A percentile compares a stretch with the other conserved stretches of the same genome.
These are phyloP conservation scores for Eristalis intricaria DNA, from an alignment of 2,888 invertebrate species.

Conservation along the genomic window DNA sequence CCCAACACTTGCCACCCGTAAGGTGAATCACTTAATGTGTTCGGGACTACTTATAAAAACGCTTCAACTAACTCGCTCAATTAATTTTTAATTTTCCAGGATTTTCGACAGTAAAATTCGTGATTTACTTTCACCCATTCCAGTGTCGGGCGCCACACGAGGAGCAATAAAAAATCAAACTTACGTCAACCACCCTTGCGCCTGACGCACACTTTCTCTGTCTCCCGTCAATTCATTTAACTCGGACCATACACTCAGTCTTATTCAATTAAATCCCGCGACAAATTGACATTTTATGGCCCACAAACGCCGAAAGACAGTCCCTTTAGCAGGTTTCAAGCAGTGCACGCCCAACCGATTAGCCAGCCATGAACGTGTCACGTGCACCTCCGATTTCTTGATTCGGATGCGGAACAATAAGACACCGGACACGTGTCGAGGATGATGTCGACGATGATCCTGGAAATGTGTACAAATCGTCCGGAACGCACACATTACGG, in stretches of 20 bases:
- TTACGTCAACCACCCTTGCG: conserved; percentile 15
- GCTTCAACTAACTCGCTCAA: conserved; percentile 34
- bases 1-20: not conserved
- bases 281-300: conserved; percentile 70
- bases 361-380: conserved; percentile 50
- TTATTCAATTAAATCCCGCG: conserved; percentile 69
- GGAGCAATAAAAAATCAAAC: conserved; percentile 44
- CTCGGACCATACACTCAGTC: conserved; percentile 54
- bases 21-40: not conserved
- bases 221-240: conserved; percentile 49
- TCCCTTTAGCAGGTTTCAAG: conserved; percentile 45
- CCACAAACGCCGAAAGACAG: conserved; percentile 35
- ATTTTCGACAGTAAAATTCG: conserved; percentile 44
- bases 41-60: not conserved
- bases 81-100: conserved; percentile 60
- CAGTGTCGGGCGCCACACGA: not conserved
- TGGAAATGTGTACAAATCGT: conserved; percentile 61
- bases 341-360: conserved; percentile 67
- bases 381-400: conserved; percentile 49
- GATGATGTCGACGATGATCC: conserved; percentile 64
- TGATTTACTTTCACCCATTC: conserved; percentile 41
- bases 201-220: not conserved
- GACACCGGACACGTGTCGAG: conserved; percentile 70
- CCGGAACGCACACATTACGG: conserved; percentile 28
- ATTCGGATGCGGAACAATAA: conserved; percentile 67